Conservation (phyloP, 2,888 invertebrate genomes). For the Melinaea marsaeus region DNA sequence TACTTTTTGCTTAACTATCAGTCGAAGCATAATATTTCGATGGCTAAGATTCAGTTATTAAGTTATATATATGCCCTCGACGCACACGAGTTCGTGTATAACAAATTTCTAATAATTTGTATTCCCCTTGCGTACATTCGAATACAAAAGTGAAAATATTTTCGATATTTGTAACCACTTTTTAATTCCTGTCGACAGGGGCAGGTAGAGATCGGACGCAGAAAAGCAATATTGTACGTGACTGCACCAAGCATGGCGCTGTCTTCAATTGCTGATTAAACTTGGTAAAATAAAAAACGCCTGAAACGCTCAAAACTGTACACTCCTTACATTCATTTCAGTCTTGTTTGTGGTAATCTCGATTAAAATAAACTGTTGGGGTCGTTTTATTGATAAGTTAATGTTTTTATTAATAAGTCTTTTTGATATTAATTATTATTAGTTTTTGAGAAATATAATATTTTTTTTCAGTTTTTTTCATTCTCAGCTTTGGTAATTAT, state of each 20-base stretch:
- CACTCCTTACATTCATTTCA: constrained; percentile 16
- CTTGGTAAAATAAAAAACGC: constrained; percentile 20
- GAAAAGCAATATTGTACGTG: constrained; percentile 51
- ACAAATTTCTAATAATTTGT: neutral
- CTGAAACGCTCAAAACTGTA: constrained; percentile 16
- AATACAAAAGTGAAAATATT: constrained; percentile 20
- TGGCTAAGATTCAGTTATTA: too few relatives aligned
- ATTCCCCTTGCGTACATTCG: constrained; percentile 9
- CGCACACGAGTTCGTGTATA: too few relatives aligned
- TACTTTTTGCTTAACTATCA: too few relatives aligned
- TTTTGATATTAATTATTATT: neutral
- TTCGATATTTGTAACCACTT: constrained; percentile 19
- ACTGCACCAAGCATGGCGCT: constrained; percentile 38
- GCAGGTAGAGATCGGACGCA: constrained; percentile 25
- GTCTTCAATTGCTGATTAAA: constrained; percentile 30
- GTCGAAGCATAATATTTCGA: too few relatives aligned
- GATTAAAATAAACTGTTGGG: neutral
- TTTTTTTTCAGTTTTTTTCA: neutral
- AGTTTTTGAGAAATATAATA: neutral
- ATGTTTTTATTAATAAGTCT: neutral
- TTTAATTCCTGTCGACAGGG: constrained; percentile 22
- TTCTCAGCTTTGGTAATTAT: neutral
- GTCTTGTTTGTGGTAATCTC: constrained; percentile 9
- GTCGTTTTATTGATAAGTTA: neutral
- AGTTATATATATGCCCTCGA: too few relatives aligned